phyloP scores from a whole-genome alignment of 2,797 vertebrate species.

The Synaphobranchus kaupii region DNA sequence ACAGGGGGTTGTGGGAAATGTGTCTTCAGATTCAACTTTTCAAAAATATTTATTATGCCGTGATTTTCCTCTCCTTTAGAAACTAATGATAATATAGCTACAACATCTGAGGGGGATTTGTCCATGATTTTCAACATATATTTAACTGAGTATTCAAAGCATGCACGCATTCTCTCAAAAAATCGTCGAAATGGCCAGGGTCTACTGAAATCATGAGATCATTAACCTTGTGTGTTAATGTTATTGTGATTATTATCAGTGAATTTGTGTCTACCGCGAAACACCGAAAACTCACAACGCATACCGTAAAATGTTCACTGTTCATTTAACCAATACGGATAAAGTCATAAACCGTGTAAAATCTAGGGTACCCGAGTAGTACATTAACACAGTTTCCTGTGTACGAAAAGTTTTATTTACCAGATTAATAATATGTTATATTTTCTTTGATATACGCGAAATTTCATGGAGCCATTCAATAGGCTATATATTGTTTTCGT shows the following conservation, averaged over 20 bases:
- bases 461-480: too few species aligned
- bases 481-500: too few species aligned
- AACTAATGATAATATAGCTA: conserved; percentile 14
- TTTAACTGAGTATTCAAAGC: conserved; percentile 2
- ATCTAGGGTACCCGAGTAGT: too few species aligned
- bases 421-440: too few species aligned
- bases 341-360: neutral
- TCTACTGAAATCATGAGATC: neutral
- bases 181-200: neutral
- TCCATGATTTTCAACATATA: conserved; percentile 10
- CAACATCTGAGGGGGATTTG: neutral
- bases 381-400: too few species aligned
- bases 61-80: conserved; percentile 28
- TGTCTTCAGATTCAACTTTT: conserved; percentile 22
- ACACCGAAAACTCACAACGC: neutral
- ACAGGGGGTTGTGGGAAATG: conserved; percentile 29
- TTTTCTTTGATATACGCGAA: too few species aligned
- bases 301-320: neutral
- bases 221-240: neutral
- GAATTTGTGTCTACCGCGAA: neutral
- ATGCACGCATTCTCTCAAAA: neutral
- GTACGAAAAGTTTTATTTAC: too few species aligned
- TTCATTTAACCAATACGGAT: neutral
- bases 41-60: conserved; percentile 27
- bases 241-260: neutral